phyloP scores from a whole-genome alignment of 2,797 vertebrate species.

The Streptopelia turtur region DNA sequence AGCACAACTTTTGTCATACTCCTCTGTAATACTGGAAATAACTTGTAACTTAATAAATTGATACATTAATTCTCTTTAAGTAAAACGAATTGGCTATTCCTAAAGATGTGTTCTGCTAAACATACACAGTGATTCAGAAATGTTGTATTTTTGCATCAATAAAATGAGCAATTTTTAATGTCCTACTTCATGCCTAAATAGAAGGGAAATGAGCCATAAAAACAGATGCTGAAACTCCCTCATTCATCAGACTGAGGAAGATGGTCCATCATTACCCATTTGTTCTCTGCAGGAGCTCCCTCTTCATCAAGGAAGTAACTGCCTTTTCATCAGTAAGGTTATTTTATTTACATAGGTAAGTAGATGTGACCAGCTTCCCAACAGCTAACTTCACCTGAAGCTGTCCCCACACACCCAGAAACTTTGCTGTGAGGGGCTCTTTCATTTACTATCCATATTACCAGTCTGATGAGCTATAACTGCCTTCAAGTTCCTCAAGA shows the following conservation, averaged over 20 bases:
- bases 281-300: background rate
- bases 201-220: constrained; percentile 6
- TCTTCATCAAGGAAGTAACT: background rate
- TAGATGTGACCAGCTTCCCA: background rate
- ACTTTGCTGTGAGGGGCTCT: background rate
- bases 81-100: background rate
- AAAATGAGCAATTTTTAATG: background rate
- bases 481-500: background rate
- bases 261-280: background rate
- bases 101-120: background rate
- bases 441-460: background rate
- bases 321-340: background rate
- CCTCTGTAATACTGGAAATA: background rate
- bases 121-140: background rate
- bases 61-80: background rate
- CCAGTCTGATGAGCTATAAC: background rate
- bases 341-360: background rate
- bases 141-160: background rate
- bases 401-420: background rate
- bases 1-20: background rate
- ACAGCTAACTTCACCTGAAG: background rate
- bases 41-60: background rate
- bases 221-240: fast-evolving
- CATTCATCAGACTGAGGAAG: background rate
- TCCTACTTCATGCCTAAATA: background rate